phyloP scores from a whole-genome alignment of 2,888 invertebrate species.

The Bombylius discolor region DNA sequence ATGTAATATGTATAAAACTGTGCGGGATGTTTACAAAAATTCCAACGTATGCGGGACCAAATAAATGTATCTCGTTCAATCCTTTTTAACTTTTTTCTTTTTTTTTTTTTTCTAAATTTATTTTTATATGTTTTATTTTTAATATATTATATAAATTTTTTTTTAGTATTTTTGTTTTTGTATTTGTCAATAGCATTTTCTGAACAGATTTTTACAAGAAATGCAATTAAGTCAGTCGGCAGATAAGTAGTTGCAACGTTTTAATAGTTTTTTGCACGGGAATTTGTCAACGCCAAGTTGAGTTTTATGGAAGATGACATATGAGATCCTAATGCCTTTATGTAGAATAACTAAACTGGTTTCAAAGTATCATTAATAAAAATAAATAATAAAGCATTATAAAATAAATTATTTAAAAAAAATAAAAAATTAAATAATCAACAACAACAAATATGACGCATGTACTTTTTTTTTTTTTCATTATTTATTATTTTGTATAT shows the following conservation, averaged over 20 bases:
- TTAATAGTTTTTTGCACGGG: constrained; percentile 13
- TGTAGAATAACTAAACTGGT: neutral
- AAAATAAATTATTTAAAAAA: too few species aligned
- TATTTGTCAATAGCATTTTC: neutral
- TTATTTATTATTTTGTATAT: too few species aligned
- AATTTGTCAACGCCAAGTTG: constrained; percentile 21
- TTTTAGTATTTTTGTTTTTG: too few species aligned
- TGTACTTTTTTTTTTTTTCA: too few species aligned
- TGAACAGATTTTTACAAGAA: constrained; percentile 10
- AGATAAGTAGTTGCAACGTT: constrained; percentile 9
- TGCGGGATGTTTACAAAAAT: constrained; percentile 7
- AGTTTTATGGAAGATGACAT: constrained; percentile 21
- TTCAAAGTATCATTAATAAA: neutral
- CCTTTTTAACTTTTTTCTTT: too few species aligned
- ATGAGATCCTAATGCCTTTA: constrained; percentile 11
- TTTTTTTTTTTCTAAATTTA: too few species aligned
- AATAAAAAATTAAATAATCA: too few species aligned
- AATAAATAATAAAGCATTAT: neutral
- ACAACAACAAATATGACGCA: too few species aligned
- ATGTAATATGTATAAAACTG: neutral
- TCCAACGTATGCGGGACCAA: constrained; percentile 8
- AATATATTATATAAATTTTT: too few species aligned
- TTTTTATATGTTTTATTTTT: too few species aligned
- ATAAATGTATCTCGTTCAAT: neutral
- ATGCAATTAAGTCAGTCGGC: constrained; percentile 11